Evolutionary conservation across 1,140 invertebrate genomes (phyloP).

Genomic region (Drosophila rhopaloa): DNA sequence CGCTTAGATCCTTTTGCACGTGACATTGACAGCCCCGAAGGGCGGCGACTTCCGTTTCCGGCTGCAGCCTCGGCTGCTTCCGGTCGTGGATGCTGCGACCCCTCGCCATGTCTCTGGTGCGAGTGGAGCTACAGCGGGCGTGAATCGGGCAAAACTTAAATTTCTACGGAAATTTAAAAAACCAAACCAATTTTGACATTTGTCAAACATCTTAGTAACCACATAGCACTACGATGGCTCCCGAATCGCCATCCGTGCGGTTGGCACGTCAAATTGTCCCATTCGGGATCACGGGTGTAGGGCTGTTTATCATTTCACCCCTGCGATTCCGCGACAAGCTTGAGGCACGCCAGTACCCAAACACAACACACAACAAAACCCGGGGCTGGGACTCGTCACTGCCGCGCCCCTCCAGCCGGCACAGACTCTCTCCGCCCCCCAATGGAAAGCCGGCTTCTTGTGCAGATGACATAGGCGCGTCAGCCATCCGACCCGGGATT

Average conservation of each 20-base stretch:
- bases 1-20: conserved; percentile 49
- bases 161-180: conserved; percentile 45
- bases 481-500: conserved; percentile 29
- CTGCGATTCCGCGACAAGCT: conserved; percentile 36
- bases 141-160: conserved; percentile 45
- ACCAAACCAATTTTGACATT: conserved; percentile 28
- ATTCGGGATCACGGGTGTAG: conserved; percentile 15
- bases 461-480: conserved; percentile 64
- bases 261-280: conserved; percentile 63
- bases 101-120: conserved; percentile 32
- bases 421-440: conserved; percentile 41
- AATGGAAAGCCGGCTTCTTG: conserved; percentile 41
- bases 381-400: conserved; percentile 51
- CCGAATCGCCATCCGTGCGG: conserved; percentile 65
- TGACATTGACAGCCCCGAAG: conserved; percentile 14
- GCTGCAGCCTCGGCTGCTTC: conserved; percentile 5
- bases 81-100: conserved; percentile 1
- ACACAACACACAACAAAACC: neutral
- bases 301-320: conserved; percentile 35
- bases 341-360: conserved; percentile 64
- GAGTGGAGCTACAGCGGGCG: conserved; percentile 40
- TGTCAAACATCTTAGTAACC: conserved; percentile 8
- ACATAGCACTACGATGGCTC: conserved; percentile 73
- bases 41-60: conserved; percentile 1
- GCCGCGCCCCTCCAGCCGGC: conserved; percentile 46